A percentile compares a stretch with the other conserved stretches of the same genome.
phyloP scores from a whole-genome alignment of 1,140 invertebrate genomes.

The Cheumatopsyche charites region DNA sequence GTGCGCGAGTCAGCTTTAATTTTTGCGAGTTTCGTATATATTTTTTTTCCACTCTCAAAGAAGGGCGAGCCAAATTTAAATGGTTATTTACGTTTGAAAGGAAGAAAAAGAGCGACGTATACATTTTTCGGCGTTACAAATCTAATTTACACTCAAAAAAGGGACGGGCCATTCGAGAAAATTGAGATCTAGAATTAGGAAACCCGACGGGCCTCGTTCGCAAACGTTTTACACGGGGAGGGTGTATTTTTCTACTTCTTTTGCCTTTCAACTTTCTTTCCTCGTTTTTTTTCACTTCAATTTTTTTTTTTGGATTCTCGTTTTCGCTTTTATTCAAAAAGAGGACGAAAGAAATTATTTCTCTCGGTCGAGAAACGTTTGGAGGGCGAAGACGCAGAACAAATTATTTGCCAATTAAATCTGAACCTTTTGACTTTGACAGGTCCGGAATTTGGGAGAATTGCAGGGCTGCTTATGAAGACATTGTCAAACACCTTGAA shows the following conservation, averaged over 20 bases:
- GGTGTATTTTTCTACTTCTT: conserved; percentile 1
- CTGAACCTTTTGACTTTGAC: conserved; percentile 55
- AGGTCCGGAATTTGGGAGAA: conserved; percentile 93
- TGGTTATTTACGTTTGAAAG: conserved; percentile 49
- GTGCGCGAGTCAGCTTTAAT: conserved; percentile 45
- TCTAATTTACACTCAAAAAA: conserved; percentile 50
- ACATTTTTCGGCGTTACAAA: conserved; percentile 46
- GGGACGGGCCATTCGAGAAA: conserved; percentile 47
- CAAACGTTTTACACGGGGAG: not conserved
- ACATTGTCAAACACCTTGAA: conserved; percentile 91
- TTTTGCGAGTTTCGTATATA: conserved; percentile 31
- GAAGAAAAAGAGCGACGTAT: conserved; percentile 42
- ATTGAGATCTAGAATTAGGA: conserved; percentile 47
- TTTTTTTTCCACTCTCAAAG: conserved; percentile 41
- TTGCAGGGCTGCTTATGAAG: conserved; percentile 89
- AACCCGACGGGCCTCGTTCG: conserved; percentile 35
- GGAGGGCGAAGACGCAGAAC: conserved; percentile 31
- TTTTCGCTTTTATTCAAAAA: conserved; percentile 27
- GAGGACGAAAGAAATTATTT: conserved; percentile 24
- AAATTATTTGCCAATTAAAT: conserved; percentile 49
- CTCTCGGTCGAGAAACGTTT: conserved; percentile 9
- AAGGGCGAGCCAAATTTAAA: conserved; percentile 46
- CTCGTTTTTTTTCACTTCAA: conserved; percentile 50
- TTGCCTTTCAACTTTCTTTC: conserved; percentile 18
- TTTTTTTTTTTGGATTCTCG: conserved; percentile 5